Conservation (phyloP, 2,797 vertebrate species). For the Esox lucius region DNA sequence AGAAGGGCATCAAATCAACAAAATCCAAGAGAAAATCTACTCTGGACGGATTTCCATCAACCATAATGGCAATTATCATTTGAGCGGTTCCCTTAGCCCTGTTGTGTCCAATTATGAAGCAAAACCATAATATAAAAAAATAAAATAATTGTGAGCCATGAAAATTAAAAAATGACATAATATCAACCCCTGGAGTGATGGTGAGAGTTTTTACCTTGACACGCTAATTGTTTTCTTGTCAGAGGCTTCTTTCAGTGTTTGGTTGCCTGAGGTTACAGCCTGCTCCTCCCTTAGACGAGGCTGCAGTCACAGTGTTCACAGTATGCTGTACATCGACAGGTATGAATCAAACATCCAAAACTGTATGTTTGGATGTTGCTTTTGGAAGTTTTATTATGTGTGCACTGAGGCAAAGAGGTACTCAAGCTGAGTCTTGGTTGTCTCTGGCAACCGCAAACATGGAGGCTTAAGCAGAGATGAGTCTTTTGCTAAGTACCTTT, state of each 20-base stretch:
- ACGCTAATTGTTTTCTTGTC: neutral
- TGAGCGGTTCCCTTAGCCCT: too few relatives aligned
- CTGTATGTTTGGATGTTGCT: neutral
- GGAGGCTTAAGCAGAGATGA: neutral
- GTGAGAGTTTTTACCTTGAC: neutral
- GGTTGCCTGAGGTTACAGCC: neutral
- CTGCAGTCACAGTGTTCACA: neutral
- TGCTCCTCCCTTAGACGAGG: neutral
- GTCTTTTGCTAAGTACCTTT: neutral
- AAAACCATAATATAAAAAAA: neutral
- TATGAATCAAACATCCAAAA: neutral
- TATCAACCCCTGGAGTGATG: neutral
- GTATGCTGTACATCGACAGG: neutral
- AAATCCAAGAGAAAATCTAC: too few relatives aligned
- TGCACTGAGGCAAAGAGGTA: neutral
- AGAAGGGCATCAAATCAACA: neutral
- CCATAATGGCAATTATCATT: too few relatives aligned
- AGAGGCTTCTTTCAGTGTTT: neutral
- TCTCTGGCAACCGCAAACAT: neutral
- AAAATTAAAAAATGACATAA: neutral
- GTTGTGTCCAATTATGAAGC: too few relatives aligned
- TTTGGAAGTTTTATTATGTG: neutral
- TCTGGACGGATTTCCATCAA: too few relatives aligned
- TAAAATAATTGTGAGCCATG: neutral
- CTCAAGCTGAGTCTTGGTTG: neutral